Conservation (phyloP, 2,797 vertebrate genomes). For the Anguilla marmorata region DNA sequence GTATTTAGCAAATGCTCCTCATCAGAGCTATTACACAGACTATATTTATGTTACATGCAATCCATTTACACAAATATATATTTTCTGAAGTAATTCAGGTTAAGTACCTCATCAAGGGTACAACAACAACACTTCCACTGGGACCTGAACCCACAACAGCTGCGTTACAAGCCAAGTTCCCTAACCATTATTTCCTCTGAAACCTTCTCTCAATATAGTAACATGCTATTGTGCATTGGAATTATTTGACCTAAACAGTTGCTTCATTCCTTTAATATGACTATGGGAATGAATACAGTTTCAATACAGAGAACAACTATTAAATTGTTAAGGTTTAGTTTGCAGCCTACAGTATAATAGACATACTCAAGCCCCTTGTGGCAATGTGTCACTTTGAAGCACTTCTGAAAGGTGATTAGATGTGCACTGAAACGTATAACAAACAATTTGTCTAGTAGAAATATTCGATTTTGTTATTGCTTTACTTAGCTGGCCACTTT, state of each 20-base stretch:
- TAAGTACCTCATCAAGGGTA: background rate
- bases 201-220: background rate
- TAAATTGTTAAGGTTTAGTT: background rate
- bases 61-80: background rate
- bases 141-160: background rate
- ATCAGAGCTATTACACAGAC: background rate
- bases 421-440: background rate
- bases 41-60: background rate
- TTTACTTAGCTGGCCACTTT: background rate
- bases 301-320: background rate
- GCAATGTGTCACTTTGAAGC: background rate
- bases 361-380: background rate
- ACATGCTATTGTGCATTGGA: background rate
- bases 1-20: background rate
- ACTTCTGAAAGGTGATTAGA: background rate
- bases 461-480: background rate
- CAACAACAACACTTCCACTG: background rate
- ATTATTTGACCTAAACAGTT: background rate
- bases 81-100: background rate
- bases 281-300: background rate
- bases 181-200: background rate
- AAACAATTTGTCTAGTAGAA: background rate
- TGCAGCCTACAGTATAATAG: no score
- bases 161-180: background rate
- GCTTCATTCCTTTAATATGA: background rate